phyloP scores from a whole-genome alignment of 2,888 invertebrate species.

The Hypena proboscidalis region DNA sequence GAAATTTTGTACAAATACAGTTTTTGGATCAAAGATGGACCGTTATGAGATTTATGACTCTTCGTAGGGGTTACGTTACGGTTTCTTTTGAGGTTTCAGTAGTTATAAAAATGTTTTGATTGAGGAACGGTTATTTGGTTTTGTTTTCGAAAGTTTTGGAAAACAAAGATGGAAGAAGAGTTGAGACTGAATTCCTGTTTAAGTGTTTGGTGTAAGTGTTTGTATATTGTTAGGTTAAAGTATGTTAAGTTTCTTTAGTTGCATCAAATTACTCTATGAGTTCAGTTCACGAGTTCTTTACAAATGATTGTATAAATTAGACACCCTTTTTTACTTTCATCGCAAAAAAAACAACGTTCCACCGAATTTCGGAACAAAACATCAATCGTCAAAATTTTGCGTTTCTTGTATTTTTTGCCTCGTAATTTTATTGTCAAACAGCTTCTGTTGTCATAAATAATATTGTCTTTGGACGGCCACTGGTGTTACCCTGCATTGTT shows the following conservation, averaged over 20 bases:
- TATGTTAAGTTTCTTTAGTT: too few species aligned
- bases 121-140: too few species aligned
- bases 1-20: constrained; percentile 52
- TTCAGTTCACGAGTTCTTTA: too few species aligned
- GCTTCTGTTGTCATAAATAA: constrained; percentile 76
- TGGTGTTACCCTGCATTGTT: constrained; percentile 76
- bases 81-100: constrained; percentile 6
- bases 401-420: constrained; percentile 53
- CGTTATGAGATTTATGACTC: constrained; percentile 40
- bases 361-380: constrained; percentile 32
- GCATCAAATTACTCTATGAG: too few species aligned
- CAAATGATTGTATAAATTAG: too few species aligned
- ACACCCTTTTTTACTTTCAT: constrained; percentile 38
- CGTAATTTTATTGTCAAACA: constrained; percentile 59
- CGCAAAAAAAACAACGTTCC: constrained; percentile 24
- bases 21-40: constrained; percentile 59
- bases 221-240: too few species aligned
- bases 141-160: too few species aligned
- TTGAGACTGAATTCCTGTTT: too few species aligned
- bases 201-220: too few species aligned
- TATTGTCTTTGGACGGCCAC: constrained; percentile 71
- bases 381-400: constrained; percentile 36
- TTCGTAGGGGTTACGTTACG: background rate
- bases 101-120: constrained; percentile 14
- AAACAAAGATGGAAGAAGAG: too few species aligned